phyloP scores from a whole-genome alignment of 2,888 invertebrate genomes.

The Cenopis cana region DNA sequence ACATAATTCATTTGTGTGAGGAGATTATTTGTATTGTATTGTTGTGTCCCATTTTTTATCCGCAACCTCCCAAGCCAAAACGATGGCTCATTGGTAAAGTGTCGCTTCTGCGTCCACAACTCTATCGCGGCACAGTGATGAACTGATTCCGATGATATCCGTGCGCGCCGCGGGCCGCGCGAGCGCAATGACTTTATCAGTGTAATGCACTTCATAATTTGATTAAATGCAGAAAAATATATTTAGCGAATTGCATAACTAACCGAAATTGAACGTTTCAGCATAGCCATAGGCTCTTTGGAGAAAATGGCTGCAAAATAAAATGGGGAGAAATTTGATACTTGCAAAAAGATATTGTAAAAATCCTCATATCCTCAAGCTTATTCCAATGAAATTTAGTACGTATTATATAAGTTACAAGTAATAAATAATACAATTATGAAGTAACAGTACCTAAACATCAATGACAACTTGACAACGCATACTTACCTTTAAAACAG shows the following conservation, averaged over 20 bases:
- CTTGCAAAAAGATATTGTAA: neutral
- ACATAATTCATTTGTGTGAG: no score
- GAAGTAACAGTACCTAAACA: no score
- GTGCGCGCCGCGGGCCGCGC: slow-evolving; percentile 19
- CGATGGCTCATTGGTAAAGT: neutral
- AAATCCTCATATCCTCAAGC: neutral
- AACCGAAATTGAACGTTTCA: slow-evolving; percentile 19
- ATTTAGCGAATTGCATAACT: slow-evolving; percentile 24
- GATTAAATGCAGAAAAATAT: slow-evolving; percentile 18
- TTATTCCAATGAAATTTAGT: neutral
- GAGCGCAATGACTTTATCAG: slow-evolving; percentile 37
- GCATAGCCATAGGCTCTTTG: slow-evolving; percentile 17
- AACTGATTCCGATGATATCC: slow-evolving; percentile 38
- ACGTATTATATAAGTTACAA: neutral
- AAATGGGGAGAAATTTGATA: slow-evolving; percentile 2
- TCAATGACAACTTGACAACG: no score
- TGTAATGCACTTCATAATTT: slow-evolving; percentile 25
- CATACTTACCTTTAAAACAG: no score
- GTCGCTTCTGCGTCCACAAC: slow-evolving; percentile 1
- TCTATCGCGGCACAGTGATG: slow-evolving; percentile 1
- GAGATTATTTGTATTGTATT: no score
- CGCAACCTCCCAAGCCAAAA: neutral
- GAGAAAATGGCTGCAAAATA: neutral
- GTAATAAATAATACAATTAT: neutral
- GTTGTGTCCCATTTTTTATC: no score